Percentiles rank a stretch among this genome's conserved stretches.
phyloP scores from a whole-genome alignment of 2,113 vertebrate genomes.

The Actenoides lindsayi region DNA sequence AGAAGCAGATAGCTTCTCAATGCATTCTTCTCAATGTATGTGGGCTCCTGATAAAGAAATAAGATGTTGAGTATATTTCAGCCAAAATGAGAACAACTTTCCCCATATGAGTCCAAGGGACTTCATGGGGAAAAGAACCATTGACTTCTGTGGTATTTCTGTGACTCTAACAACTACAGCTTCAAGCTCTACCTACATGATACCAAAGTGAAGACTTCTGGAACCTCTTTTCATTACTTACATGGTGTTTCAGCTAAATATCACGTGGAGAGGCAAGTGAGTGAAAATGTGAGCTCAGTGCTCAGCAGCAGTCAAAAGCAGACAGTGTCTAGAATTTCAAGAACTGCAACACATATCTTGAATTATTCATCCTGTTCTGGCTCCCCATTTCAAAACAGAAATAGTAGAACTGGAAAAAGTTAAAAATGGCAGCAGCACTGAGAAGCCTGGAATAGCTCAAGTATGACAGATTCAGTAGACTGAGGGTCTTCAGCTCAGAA shows the following conservation, averaged over 20 bases:
- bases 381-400: slow-evolving; percentile 34
- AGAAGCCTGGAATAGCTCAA: not conserved
- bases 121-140: not conserved
- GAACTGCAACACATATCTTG: not conserved
- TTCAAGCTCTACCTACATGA: not conserved
- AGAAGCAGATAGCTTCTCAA: not conserved
- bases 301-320: not conserved
- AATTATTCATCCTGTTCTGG: slow-evolving; percentile 44
- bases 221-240: not conserved
- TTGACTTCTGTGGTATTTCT: not conserved
- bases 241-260: not conserved
- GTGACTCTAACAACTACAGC: not conserved
- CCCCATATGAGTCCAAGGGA: not conserved
- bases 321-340: slow-evolving; percentile 4
- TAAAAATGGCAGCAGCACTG: not conserved
- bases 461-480: not conserved
- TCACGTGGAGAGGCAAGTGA: not conserved
- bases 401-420: not conserved
- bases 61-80: not conserved
- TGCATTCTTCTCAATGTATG: not conserved
- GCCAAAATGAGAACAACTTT: not conserved
- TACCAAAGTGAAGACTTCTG: not conserved
- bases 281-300: not conserved
- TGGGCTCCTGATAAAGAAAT: not conserved
- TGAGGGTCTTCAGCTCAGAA: not conserved